Evolutionary conservation across 2,113 vertebrate species (phyloP), one percentile per base, ranked within the genome.

Genomic region (Entelurus aequoreus): DNA sequence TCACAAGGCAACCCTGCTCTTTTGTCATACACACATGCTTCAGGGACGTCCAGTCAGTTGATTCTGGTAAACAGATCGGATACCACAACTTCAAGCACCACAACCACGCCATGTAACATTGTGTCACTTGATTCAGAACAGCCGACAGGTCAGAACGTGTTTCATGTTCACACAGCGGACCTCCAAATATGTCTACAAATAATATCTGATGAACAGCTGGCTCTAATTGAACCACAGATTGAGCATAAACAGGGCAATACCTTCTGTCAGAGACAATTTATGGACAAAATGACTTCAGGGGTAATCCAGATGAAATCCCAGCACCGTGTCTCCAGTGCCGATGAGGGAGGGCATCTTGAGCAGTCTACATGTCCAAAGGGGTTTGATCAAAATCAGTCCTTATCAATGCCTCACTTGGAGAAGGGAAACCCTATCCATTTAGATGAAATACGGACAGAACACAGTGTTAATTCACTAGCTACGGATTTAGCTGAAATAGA

Each of bases 151-250:
- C 86, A 84, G 54, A 88, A 86, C 5, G 84, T 86, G 28, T 89
- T 88, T 78, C 87, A 89, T 38, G 78, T 90, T 15, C 85, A 81
- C 48, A 90, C 88, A 10, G 80, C 84, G 59, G 89, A 90, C 49
- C 87, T 91, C 28, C 90, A 91, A 67, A 90, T 91, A 54, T 88
- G 89, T 62, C 76, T 91, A 42, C 86, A 90, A 65, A 84, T 91
- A 42, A 90, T 91, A 71, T 90, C 90, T 42, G 89, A 90, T 1
- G 89, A 91, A 69, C 88, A 90, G 78, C 61, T 91, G 48, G 88
- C 89, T 12, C 79, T 89, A 35, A 88, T 89, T 14, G 86, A 88
- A 52, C 86, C 84, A 0, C 87, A 89, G 66, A 90, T 91, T 40
- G 86, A 88, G 74, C 72, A 60, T 5, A 75, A 75, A 53, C 53